Base-by-base conservation (phyloP, 2,797 vertebrate genomes). In the Nasua narica region DNA sequence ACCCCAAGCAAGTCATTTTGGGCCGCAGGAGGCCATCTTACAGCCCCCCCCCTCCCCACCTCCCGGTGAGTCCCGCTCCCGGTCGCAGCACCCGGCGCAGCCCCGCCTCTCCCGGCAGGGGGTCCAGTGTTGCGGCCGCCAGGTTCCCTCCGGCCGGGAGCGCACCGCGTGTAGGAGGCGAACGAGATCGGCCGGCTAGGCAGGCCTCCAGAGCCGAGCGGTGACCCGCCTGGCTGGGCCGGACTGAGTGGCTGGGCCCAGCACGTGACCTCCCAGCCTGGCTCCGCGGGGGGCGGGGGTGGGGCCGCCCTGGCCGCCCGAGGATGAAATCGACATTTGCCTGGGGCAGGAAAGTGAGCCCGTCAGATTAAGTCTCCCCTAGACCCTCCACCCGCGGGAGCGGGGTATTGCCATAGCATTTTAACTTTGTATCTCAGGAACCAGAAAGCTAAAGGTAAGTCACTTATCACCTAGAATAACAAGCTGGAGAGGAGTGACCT, bases 381-480 rank as follows among this genome's bases (percentile, higher is more conserved):
- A 37, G 65, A 77, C 40, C 50, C 54, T 72, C 81, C 25, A 23
- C 50, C 90, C 93, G 15, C 76, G n/a, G 54, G 67, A 93, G 62
- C 52, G 6, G n/a, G 65, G 67, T 62, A 37, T 74, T 29, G 25
- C 27, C 12, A 37, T 76, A 50, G 46, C 48, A 13, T 76, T 83
- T 95, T 46, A 62, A 40, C 50, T 58, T 60, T 40, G 0, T 29
- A 10, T 70, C 40, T 58, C 46, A 65, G 86, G 91, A 84, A 86
- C 60, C 79, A 37, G 90, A 82, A 95, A 90, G 83, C 40, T 2
- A 74, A 92, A 96, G 97, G 98, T 98, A 97, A 97, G 97, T 74
- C 84, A 56, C 84, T 91, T 78, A 48, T 72, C 76, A 81, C 48
- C 58, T 65, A 58, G 89, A 65, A 62, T 74, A 96, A 74, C 54